Conservation (phyloP, 1,140 invertebrate genomes). For the Solen grandis region DNA sequence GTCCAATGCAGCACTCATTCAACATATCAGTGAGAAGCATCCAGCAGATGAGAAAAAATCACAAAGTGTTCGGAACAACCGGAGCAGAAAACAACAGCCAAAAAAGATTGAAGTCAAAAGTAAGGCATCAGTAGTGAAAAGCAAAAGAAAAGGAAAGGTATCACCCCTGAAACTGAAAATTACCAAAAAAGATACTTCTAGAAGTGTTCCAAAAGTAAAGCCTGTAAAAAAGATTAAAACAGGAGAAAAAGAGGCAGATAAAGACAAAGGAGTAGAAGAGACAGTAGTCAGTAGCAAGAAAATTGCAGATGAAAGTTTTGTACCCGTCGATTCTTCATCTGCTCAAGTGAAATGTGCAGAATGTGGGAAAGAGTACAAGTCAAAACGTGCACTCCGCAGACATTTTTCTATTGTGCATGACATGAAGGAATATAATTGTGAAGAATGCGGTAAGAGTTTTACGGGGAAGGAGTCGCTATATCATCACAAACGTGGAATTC, state of each 20-base stretch:
- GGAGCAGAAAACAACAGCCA: constrained; percentile 22
- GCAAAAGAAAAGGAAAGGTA: background rate
- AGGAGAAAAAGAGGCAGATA: constrained; percentile 1
- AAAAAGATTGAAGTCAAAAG: constrained; percentile 15
- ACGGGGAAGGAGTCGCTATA: constrained; percentile 82
- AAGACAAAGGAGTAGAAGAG: constrained; percentile 30
- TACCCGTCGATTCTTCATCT: constrained; percentile 1
- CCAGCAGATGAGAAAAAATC: background rate
- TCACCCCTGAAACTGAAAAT: background rate
- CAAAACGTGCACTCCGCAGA: constrained; percentile 93
- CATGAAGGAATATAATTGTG: constrained; percentile 75
- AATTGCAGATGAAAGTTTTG: constrained; percentile 22
- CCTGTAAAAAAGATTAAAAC: background rate
- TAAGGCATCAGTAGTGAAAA: background rate
- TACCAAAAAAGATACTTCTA: no score
- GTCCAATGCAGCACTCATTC: constrained; percentile 55
- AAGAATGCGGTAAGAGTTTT: constrained; percentile 83
- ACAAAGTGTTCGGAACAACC: constrained; percentile 4
- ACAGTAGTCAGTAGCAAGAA: background rate
- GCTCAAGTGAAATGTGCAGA: constrained; percentile 84
- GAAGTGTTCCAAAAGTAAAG: no score
- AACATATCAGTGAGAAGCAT: constrained; percentile 54
- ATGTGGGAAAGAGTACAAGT: constrained; percentile 94
- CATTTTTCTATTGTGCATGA: constrained; percentile 91
- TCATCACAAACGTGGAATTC: constrained; percentile 82